Conservation (phyloP, 2,113 vertebrate genomes). For the Trachemys scripta region DNA sequence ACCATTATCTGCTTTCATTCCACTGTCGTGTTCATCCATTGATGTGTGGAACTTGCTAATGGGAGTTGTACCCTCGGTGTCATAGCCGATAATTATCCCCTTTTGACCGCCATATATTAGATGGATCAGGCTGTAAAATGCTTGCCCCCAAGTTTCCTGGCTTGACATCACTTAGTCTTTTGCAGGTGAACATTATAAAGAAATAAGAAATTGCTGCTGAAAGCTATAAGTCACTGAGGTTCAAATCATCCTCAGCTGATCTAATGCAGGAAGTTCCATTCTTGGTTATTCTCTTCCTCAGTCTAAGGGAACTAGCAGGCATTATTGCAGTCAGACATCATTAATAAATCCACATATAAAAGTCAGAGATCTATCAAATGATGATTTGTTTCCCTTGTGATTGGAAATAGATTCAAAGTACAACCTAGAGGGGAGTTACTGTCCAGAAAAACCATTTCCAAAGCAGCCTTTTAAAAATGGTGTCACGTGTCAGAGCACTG, state of each 20-base stretch:
- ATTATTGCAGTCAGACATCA: background rate
- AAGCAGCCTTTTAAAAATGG: background rate
- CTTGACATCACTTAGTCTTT: background rate
- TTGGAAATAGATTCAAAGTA: fast-evolving
- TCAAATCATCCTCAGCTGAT: background rate
- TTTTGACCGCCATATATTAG: background rate
- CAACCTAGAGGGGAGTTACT: background rate
- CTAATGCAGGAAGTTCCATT: background rate
- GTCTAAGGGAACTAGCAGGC: background rate
- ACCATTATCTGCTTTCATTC: constrained; percentile 43
- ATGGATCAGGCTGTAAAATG: background rate
- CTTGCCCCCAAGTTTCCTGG: constrained; percentile 14
- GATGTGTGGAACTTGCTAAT: constrained; percentile 67
- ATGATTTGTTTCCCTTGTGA: background rate
- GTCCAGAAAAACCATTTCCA: background rate
- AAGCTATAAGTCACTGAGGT: background rate
- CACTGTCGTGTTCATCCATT: constrained; percentile 26
- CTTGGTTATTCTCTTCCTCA: background rate
- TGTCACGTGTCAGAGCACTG: background rate
- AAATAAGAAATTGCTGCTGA: background rate
- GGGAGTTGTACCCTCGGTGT: constrained; percentile 9
- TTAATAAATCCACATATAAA: background rate
- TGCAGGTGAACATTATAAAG: background rate
- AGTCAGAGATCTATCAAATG: background rate
- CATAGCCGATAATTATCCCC: background rate